phyloP scores from a whole-genome alignment of 2,113 vertebrate genomes.

The Dasyurus viverrinus region DNA sequence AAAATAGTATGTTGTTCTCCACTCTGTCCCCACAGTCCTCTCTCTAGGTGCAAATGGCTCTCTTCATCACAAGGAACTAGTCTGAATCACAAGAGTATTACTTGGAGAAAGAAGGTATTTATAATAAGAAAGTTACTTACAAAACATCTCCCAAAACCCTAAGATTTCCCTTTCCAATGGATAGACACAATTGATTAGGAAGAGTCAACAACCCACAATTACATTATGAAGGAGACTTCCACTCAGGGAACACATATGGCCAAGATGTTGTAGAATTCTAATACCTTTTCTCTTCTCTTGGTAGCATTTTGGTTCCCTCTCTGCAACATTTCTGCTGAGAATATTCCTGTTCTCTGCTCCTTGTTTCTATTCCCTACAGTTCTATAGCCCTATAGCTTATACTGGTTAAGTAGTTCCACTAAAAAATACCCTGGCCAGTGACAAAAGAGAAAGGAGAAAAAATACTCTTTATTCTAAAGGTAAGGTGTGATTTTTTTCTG shows the following conservation, averaged over 20 bases:
- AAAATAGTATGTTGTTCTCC: too few species aligned
- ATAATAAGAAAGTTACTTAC: neutral
- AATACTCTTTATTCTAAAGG: neutral
- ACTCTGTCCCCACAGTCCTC: too few species aligned
- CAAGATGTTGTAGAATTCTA: neutral
- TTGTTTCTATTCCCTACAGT: too few species aligned
- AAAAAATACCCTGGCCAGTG: neutral
- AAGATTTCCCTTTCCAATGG: neutral
- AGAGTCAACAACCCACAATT: neutral
- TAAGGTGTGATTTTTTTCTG: neutral
- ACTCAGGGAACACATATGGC: neutral
- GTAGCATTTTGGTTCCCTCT: neutral
- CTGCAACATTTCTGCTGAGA: neutral
- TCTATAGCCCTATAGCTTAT: neutral
- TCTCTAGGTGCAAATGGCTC: too few species aligned
- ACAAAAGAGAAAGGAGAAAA: neutral
- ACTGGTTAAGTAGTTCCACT: neutral
- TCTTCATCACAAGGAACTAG: too few species aligned
- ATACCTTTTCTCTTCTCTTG: neutral
- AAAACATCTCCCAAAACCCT: neutral
- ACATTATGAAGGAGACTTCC: neutral
- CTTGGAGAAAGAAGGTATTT: neutral
- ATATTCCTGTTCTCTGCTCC: neutral
- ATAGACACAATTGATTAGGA: neutral
- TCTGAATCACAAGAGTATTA: neutral